Percentiles rank a stretch among this genome's conserved stretches.
phyloP scores from a whole-genome alignment of 2,113 vertebrate species.

The Arvicanthis niloticus region DNA sequence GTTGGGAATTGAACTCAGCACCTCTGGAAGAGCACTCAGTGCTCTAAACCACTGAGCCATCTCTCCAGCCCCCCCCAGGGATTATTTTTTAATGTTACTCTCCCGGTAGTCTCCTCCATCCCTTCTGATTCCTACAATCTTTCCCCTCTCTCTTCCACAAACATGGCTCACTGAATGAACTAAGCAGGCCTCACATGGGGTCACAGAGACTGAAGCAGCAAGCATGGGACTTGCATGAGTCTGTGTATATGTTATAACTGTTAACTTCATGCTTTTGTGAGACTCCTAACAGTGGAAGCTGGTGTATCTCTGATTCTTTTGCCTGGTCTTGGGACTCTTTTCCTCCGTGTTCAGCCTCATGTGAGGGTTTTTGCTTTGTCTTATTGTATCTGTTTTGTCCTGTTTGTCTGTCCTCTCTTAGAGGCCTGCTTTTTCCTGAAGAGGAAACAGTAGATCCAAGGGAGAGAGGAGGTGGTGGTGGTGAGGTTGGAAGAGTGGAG shows the following conservation, averaged over 20 bases:
- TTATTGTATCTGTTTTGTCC: neutral
- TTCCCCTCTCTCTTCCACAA: neutral
- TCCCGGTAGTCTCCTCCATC: neutral
- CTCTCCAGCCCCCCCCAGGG: no score
- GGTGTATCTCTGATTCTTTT: neutral
- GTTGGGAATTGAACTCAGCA: no score
- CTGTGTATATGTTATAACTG: no score
- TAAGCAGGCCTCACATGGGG: neutral
- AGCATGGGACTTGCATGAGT: neutral
- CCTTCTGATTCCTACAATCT: neutral
- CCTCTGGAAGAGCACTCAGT: no score
- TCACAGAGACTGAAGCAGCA: neutral
- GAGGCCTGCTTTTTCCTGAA: neutral
- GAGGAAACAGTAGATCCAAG: neutral
- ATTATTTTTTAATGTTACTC: neutral
- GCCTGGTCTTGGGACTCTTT: neutral
- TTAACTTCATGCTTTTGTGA: neutral
- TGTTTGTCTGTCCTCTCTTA: neutral
- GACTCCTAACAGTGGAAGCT: neutral
- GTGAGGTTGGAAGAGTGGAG: neutral
- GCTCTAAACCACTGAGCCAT: no score
- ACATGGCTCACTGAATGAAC: neutral
- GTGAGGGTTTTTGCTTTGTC: neutral
- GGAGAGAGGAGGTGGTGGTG: neutral
- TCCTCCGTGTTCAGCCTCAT: neutral